Evolutionary conservation across 1,140 invertebrate species (phyloP).

Genomic region (Forficula auricularia): DNA sequence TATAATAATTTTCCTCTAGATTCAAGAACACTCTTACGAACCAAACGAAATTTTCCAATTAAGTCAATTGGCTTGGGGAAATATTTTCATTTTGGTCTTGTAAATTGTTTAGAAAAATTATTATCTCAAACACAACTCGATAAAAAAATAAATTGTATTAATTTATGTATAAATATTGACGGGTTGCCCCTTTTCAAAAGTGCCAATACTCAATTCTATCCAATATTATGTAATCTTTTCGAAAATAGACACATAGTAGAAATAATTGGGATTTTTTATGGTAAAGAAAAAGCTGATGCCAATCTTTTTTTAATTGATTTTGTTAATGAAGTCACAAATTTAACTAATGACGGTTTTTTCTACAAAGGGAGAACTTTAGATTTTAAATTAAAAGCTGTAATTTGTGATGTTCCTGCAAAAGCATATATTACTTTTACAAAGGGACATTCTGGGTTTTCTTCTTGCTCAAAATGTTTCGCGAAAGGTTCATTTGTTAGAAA

Average conservation of each 20-base stretch:
- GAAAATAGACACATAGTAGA: constrained; percentile 6
- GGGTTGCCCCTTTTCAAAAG: constrained; percentile 15
- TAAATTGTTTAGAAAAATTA: neutral
- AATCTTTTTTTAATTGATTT: constrained; percentile 14
- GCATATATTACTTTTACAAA: constrained; percentile 11
- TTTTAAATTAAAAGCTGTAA: constrained; percentile 9
- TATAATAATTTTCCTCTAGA: neutral
- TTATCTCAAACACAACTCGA: neutral
- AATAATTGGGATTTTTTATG: constrained; percentile 15
- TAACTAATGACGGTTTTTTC: constrained; percentile 9
- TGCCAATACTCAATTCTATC: constrained; percentile 12
- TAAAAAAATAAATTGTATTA: neutral
- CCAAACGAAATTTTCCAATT: neutral
- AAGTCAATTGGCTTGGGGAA: neutral
- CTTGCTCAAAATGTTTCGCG: constrained; percentile 10
- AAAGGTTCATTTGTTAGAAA: constrained; percentile 8
- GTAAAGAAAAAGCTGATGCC: constrained; percentile 12
- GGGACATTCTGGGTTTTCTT: constrained; percentile 11
- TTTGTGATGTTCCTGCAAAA: constrained; percentile 14
- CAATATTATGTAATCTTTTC: constrained; percentile 13
- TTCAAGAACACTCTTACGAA: neutral
- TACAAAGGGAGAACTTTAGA: neutral
- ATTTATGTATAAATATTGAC: constrained; percentile 13
- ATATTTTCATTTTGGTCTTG: neutral
- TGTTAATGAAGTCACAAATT: constrained; percentile 13